phyloP scores from a whole-genome alignment of 2,113 vertebrate genomes.

The Hucho hucho region DNA sequence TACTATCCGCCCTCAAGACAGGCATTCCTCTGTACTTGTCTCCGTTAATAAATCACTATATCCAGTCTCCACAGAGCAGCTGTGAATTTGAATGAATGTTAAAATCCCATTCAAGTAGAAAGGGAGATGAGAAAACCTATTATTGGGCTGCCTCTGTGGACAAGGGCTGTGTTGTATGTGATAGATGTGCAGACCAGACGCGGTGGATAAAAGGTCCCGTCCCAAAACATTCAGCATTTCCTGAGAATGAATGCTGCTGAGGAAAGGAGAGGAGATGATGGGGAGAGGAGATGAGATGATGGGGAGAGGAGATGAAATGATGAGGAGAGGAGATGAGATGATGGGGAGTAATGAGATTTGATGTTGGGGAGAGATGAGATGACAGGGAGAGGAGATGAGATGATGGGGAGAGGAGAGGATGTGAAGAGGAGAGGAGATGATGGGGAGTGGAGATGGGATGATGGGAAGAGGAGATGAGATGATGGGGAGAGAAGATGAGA shows the following conservation, averaged over 20 bases:
- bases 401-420: too few species aligned
- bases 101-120: conserved; percentile 30
- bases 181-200: neutral
- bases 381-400: too few species aligned
- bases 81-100: conserved; percentile 41
- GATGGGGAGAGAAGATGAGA: too few species aligned
- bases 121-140: conserved; percentile 35
- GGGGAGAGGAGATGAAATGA: too few species aligned
- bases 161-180: neutral
- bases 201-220: conserved; percentile 10
- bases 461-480: too few species aligned
- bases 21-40: conserved; percentile 19
- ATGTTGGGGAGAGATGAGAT: too few species aligned
- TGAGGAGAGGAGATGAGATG: too few species aligned
- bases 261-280: neutral
- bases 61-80: conserved; percentile 22
- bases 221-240: neutral
- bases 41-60: conserved; percentile 35
- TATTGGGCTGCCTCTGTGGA: conserved; percentile 9
- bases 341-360: too few species aligned
- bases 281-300: too few species aligned
- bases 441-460: too few species aligned
- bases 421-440: too few species aligned
- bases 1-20: neutral
- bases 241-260: neutral